Base-by-base conservation (phyloP, 2,113 vertebrate genomes). In the Erythrocercus mccallii region DNA sequence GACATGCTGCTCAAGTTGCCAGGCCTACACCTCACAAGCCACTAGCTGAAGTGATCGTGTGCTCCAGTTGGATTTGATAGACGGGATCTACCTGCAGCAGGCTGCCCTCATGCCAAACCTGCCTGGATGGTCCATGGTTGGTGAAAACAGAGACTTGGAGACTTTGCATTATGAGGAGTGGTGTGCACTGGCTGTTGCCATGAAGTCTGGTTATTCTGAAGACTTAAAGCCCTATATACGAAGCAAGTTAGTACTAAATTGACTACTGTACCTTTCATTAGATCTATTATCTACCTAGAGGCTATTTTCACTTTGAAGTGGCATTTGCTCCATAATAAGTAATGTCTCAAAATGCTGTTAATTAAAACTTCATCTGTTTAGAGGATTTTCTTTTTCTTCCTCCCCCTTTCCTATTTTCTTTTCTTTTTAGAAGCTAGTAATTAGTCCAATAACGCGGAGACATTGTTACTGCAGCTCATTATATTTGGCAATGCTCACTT, bases 341-440 rank as follows among this genome's bases (percentile, higher is more conserved):
- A 79, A 88, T 1, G 31, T 94, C 66, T 96, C 86, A 89, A 97
- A 96, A 94, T 85, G 82, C 50, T 88, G 85, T 96, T 97, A 97
- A 97, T 97, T 97, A 97, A 95, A 96, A 86, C 95, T 97, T 97
- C 90, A 90, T 97, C 93, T 96, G 94, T 95, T 97, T 97, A 85
- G 86, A 94, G 47, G 66, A 81, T 92, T 93, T 93, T 84, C 28
- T 90, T 95, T 80, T 86, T 69, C 85, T 62, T 48, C 27, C 31
- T 13, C 56, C 48, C 30, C 35, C 40, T 30, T 20, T 18, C 31
- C 33, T 45, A 13, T 91, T 71, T 90, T 84, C 28, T 80, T 92
- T 91, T 68, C 82, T 96, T 93, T 92, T 95, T 69, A 93, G 85
- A 94, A 90, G 79, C 76, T 88, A 95, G 85, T 94, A 96, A 89